These are phyloP conservation scores for Corbicula japonica DNA, from an alignment of 2,888 invertebrate species.

Conservation along the genomic window DNA sequence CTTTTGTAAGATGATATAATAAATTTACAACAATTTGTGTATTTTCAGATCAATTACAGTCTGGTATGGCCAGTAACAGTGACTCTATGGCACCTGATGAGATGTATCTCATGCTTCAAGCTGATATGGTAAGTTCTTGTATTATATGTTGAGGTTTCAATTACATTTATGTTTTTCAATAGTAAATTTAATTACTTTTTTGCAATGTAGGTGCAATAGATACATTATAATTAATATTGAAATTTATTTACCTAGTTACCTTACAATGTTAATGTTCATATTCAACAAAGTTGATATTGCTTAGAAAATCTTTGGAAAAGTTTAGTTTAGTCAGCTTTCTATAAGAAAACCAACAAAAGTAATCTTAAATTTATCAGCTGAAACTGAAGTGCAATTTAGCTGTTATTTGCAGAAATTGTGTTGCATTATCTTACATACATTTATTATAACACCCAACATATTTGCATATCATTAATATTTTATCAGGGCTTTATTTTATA, in stretches of 20 bases:
- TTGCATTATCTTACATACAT: too few relatives aligned
- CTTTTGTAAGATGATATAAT: background rate
- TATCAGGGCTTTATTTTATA: conserved; percentile 21
- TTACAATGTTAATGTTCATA: too few relatives aligned
- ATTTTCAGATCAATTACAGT: conserved; percentile 78
- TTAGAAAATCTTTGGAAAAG: too few relatives aligned
- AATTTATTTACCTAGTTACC: too few relatives aligned
- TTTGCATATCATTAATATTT: conserved; percentile 31
- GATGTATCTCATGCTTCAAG: conserved; percentile 77
- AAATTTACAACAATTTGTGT: conserved; percentile 8
- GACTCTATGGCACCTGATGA: conserved; percentile 74
- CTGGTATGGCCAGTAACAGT: conserved; percentile 68
- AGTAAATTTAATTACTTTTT: background rate
- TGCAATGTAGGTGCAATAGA: background rate
- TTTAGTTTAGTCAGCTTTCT: too few relatives aligned
- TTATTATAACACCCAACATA: too few relatives aligned
- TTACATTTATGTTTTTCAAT: conserved; percentile 5
- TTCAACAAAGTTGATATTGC: too few relatives aligned
- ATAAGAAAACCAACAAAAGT: too few relatives aligned
- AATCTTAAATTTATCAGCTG: too few relatives aligned
- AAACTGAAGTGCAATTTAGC: too few relatives aligned
- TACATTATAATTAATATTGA: background rate
- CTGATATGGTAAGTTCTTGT: conserved; percentile 77
- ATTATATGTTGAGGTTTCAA: background rate
- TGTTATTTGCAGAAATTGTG: too few relatives aligned